A percentile compares a stretch with the other conserved stretches of the same genome.
Evolutionary conservation across 2,888 invertebrate genomes (phyloP).

Genomic region (Bellardia bayeri): DNA sequence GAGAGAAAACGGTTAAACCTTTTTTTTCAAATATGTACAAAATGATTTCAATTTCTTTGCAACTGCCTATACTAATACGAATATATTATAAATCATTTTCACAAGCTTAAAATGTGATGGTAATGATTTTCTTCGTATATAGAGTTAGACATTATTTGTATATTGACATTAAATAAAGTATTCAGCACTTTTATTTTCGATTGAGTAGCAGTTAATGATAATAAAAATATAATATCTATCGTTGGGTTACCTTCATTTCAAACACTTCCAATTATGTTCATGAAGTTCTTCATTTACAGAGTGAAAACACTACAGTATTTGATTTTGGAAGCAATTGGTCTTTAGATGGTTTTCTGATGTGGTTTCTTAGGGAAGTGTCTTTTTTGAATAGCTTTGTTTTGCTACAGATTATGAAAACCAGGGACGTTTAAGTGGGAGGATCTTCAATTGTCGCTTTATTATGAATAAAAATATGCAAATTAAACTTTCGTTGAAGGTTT

Average conservation of each 20-base stretch:
- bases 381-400: no score
- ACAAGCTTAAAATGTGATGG: no score
- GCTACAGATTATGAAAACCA: not conserved
- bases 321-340: not conserved
- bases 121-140: no score
- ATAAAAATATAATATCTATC: not conserved
- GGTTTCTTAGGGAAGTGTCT: not conserved
- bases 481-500: not conserved
- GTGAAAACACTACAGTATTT: not conserved
- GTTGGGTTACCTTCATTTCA: not conserved
- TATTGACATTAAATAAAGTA: no score
- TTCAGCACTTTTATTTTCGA: not conserved
- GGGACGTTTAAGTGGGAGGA: not conserved
- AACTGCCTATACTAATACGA: no score
- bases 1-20: no score
- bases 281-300: conserved; percentile 10
- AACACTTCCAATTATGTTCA: not conserved
- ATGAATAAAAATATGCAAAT: not conserved
- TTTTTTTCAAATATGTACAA: no score
- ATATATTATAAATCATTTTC: no score
- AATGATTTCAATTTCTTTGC: no score
- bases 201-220: not conserved
- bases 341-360: not conserved
- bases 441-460: not conserved
- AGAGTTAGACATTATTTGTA: no score